Percentiles rank a stretch among this genome's conserved stretches.
Evolutionary conservation across 2,113 vertebrate species (phyloP).

Genomic region (Brienomyrus longianalis): DNA sequence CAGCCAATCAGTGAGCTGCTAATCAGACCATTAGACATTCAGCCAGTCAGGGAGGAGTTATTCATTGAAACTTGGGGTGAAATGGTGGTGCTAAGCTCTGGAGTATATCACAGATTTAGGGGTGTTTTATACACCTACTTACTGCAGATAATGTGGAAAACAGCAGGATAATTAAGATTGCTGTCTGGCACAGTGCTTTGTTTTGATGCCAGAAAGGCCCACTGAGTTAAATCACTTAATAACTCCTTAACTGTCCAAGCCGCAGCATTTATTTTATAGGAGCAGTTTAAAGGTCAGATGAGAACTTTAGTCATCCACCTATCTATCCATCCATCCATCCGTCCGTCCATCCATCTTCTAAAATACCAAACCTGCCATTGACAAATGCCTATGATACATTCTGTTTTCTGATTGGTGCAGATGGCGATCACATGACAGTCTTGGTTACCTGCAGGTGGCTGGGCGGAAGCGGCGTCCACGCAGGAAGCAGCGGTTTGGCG

Average conservation of each 20-base stretch:
- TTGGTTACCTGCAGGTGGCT: slow-evolving; percentile 83
- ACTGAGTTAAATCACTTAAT: neutral
- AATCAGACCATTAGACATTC: neutral
- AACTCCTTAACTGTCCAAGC: neutral
- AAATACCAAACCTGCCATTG: neutral
- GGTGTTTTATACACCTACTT: neutral
- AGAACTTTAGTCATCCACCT: neutral
- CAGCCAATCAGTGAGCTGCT: neutral
- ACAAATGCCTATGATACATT: neutral
- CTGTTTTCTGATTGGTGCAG: neutral
- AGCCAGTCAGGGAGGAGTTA: neutral
- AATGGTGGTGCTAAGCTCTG: neutral
- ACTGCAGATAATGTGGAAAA: neutral
- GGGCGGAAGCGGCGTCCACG: slow-evolving; percentile 83
- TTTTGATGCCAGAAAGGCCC: neutral
- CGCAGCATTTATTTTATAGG: neutral
- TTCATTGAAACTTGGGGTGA: neutral
- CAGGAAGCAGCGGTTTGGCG: slow-evolving; percentile 83
- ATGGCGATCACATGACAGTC: neutral
- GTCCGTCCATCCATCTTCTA: neutral
- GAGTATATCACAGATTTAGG: neutral
- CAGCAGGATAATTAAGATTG: neutral
- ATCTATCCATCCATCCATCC: too few species aligned
- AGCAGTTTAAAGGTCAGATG: neutral
- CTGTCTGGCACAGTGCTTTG: neutral